A percentile compares a stretch with the other conserved stretches of the same genome.
Conservation (phyloP, 2,113 vertebrate species). For the Pampusana beccarii region DNA sequence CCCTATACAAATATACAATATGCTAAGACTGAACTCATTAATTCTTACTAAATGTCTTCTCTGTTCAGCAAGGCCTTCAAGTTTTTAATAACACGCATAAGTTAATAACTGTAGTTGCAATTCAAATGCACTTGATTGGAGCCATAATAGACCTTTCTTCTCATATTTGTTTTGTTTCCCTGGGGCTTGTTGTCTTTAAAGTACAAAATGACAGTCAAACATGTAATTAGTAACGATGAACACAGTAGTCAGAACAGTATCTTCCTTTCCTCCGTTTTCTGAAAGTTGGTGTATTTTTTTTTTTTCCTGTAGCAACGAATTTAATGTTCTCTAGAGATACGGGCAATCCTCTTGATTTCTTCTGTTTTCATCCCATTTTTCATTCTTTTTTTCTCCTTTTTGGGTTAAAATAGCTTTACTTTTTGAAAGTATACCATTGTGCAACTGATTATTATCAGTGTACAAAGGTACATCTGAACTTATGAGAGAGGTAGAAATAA, state of each 20-base stretch:
- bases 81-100: neutral
- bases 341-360: neutral
- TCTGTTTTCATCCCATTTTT: neutral
- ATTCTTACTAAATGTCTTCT: neutral
- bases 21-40: neutral
- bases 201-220: constrained; percentile 47
- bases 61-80: neutral
- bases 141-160: constrained; percentile 5
- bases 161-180: constrained; percentile 51
- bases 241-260: neutral
- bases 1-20: neutral
- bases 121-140: constrained; percentile 25
- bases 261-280: neutral
- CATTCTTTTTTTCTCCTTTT: neutral
- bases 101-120: neutral
- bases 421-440: neutral
- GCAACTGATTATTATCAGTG: neutral
- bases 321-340: neutral
- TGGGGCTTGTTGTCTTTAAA: constrained; percentile 40
- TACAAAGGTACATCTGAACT: rapidly evolving
- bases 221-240: constrained; percentile 43
- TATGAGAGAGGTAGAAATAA: neutral
- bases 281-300: neutral
- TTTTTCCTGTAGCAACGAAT: neutral
- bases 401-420: neutral